phyloP scores from a whole-genome alignment of 1,140 invertebrate species.

The Condylostylus longicornis region DNA sequence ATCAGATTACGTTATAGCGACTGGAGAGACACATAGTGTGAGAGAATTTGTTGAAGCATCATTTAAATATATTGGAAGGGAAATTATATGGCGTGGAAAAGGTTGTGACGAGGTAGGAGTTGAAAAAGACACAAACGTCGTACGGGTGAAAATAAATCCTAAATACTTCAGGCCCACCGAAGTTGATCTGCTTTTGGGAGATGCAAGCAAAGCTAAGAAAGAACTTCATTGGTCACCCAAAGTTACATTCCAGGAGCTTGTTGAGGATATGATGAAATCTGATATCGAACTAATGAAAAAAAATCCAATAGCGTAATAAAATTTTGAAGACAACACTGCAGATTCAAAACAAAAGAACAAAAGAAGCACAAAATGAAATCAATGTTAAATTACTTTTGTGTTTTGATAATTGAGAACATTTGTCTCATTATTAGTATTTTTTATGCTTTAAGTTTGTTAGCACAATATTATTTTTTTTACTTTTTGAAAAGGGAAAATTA shows the following conservation, averaged over 20 bases:
- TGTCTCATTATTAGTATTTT: too few relatives aligned
- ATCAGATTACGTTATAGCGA: conserved; percentile 96
- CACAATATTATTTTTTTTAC: too few relatives aligned
- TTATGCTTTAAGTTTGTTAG: too few relatives aligned
- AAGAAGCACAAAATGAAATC: too few relatives aligned
- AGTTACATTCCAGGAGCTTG: conserved; percentile 69
- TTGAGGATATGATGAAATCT: conserved; percentile 91
- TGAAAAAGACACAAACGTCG: conserved; percentile 59
- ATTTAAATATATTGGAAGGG: conserved; percentile 62
- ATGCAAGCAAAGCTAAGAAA: conserved; percentile 75
- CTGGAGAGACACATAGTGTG: conserved; percentile 88
- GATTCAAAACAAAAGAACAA: too few relatives aligned
- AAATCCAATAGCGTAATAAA: conserved; percentile 79
- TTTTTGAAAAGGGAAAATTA: too few relatives aligned
- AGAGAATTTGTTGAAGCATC: conserved; percentile 89
- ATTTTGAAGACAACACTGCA: too few relatives aligned
- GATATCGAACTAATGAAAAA: conserved; percentile 85
- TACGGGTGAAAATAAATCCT: conserved; percentile 83
- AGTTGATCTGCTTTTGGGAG: conserved; percentile 85
- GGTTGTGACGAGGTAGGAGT: conserved; percentile 77
- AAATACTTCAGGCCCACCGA: conserved; percentile 96
- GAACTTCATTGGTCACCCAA: conserved; percentile 79
- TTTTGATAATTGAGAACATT: too few relatives aligned
- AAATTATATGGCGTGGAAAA: conserved; percentile 71
- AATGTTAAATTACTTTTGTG: too few relatives aligned